phyloP scores from a whole-genome alignment of 2,113 vertebrate species.

The Promerops cafer region DNA sequence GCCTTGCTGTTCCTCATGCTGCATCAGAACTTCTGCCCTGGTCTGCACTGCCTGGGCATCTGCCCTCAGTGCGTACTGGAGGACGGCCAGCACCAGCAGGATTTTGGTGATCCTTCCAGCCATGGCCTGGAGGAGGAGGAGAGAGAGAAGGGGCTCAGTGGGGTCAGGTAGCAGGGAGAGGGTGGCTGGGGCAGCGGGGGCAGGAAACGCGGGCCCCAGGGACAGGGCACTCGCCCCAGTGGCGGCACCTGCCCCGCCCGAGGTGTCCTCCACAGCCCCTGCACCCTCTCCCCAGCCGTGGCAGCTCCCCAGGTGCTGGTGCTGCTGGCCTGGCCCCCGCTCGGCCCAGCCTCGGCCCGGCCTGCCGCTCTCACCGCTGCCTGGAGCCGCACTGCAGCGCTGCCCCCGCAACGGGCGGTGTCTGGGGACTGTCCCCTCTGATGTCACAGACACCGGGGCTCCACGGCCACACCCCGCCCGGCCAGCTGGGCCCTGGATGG shows the following conservation, averaged over 20 bases:
- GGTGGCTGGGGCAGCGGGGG: neutral
- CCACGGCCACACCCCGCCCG: neutral
- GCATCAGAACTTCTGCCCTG: rapidly evolving
- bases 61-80: neutral
- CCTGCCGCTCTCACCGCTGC: neutral
- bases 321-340: neutral
- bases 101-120: neutral
- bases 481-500: neutral
- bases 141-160: neutral
- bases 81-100: neutral
- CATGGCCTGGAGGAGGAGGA: neutral
- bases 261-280: neutral
- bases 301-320: neutral
- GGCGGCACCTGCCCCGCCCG: neutral
- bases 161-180: neutral
- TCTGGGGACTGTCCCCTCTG: neutral
- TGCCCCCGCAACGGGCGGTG: neutral
- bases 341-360: neutral
- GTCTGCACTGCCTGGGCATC: neutral
- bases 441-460: neutral
- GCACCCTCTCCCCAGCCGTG: neutral
- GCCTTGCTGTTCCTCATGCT: neutral
- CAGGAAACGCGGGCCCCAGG: neutral
- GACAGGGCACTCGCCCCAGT: rapidly evolving
- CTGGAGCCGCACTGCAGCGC: neutral